Evolutionary conservation across 2,797 vertebrate genomes (phyloP).

Genomic region (Spondyliosoma cantharus): DNA sequence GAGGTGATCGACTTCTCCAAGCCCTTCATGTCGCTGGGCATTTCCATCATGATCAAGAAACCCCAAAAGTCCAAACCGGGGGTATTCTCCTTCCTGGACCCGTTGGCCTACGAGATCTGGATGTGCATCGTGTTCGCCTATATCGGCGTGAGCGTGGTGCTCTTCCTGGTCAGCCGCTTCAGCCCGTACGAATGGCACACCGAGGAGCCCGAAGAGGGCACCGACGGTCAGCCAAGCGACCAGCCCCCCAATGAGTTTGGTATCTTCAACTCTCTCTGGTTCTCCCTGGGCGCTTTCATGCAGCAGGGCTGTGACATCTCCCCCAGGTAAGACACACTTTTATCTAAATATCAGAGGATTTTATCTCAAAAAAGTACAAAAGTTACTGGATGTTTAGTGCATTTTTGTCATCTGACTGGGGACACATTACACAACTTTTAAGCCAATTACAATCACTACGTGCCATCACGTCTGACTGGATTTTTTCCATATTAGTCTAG

Average conservation of each 20-base stretch:
- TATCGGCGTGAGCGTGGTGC: conserved; percentile 97
- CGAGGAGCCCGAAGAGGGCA: conserved; percentile 95
- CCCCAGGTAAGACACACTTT: conserved; percentile 69
- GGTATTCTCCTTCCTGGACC: conserved; percentile 97
- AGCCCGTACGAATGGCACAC: conserved; percentile 98
- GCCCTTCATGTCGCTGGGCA: conserved; percentile 97
- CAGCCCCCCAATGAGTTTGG: conserved; percentile 98
- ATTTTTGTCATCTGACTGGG: conserved; percentile 3
- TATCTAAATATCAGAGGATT: background rate
- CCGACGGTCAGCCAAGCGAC: conserved; percentile 93
- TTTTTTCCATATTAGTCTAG: conserved; percentile 9
- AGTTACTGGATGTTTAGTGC: background rate
- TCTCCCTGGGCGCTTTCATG: conserved; percentile 98
- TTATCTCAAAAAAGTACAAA: background rate
- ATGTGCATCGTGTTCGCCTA: conserved; percentile 99
- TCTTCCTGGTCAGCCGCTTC: conserved; percentile 98
- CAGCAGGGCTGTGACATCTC: conserved; percentile 98
- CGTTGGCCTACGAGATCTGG: conserved; percentile 97
- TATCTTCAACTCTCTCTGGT: conserved; percentile 98
- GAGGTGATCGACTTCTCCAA: conserved; percentile 98
- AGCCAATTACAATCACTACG: conserved; percentile 28
- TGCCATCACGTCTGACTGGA: conserved; percentile 33
- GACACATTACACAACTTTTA: conserved; percentile 45
- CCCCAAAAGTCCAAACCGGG: conserved; percentile 97
- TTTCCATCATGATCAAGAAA: conserved; percentile 99